Evolutionary conservation across 2,113 vertebrate genomes (phyloP), one percentile per base, ranked within the genome.

Genomic region (Stigmatopora argus): DNA sequence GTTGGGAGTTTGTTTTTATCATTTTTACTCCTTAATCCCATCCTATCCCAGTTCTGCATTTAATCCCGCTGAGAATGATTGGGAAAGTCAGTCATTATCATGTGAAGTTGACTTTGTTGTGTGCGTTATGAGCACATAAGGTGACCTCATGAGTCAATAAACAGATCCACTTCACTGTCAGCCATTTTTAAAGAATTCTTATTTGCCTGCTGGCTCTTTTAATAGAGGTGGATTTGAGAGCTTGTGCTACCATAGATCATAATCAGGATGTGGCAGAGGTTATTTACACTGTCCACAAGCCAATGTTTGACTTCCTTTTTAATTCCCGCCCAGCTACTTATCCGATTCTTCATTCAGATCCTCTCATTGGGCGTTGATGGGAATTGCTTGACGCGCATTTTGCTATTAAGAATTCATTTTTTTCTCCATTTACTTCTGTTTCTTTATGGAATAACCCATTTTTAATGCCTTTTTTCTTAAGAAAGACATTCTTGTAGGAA

Each of bases 211-310:
- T 63, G 84, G 47, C 73, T 55, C 45, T 72, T 68, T 56, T 31
- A 17, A 56, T 56, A 56, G 53, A 1, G 5, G 53, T 14, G 3
- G 7, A 56, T 78, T 75, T 71, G 65, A 80, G 62, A 66, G 41
- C 62, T 77, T 69, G 72, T 48, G 74, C 35, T 66, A 31, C 68
- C 75, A 87, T 86, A 81, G 66, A 83, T 87, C 81, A 87, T 82
- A 82, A 88, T 90, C 87, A 85, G 80, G 76, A 81, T 73, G 75
- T 83, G 81, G 68, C 77, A 74, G 69, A 67, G 60, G 60, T 77
- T 87, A 79, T 88, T 89, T 84, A 78, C 78, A 83, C 77, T 80
- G 75, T 72, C 81, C 69, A 53, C 71, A 62, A 78, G 77, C 76
- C 77, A 78, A 65, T 74, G 67, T 78, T 80, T 71, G 66, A 55